phyloP scores from a whole-genome alignment of 2,113 vertebrate species.

The Rissa tridactyla region DNA sequence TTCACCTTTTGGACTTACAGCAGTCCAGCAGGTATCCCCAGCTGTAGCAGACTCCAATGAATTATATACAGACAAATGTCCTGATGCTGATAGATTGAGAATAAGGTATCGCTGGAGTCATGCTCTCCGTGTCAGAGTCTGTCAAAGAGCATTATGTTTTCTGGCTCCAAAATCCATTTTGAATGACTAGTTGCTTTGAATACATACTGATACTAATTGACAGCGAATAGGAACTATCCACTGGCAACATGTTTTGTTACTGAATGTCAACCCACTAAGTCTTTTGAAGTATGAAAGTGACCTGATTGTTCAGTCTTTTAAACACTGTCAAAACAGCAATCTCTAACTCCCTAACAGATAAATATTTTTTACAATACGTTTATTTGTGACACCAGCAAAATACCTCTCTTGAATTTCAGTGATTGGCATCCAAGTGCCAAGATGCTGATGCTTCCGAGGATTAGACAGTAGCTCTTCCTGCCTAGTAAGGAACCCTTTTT shows the following conservation, averaged over 20 bases:
- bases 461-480: neutral
- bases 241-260: neutral
- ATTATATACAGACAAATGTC: neutral
- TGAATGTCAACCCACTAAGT: neutral
- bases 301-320: neutral
- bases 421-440: neutral
- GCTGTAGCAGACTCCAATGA: neutral
- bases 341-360: neutral
- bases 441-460: neutral
- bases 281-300: neutral
- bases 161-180: neutral
- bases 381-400: neutral
- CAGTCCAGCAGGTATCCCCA: neutral
- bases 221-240: neutral
- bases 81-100: neutral
- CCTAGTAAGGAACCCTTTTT: neutral
- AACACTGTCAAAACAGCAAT: neutral
- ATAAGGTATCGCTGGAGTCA: neutral
- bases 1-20: neutral
- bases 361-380: neutral
- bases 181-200: neutral
- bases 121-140: neutral
- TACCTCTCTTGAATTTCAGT: neutral
- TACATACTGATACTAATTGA: neutral
- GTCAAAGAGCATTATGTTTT: neutral